These are phyloP conservation scores for Drosophila mimica DNA, from an alignment of 2,888 invertebrate species.

Conservation along the genomic window DNA sequence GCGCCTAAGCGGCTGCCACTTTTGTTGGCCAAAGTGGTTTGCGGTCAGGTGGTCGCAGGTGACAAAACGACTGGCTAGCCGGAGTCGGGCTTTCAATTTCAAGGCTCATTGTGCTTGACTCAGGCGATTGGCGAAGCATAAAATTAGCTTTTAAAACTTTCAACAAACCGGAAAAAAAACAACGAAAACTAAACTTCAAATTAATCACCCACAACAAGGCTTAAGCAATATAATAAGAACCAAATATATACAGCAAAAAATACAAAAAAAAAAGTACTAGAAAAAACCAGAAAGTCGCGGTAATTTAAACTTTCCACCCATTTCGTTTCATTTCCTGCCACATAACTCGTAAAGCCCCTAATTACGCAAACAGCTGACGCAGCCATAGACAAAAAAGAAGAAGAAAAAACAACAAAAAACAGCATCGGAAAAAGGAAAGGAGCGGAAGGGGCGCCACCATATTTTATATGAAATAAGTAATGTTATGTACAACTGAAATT, in stretches of 20 bases:
- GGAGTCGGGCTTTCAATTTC: conserved; percentile 53
- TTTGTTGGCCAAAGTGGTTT: conserved; percentile 44
- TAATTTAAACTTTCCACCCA: conserved; percentile 51
- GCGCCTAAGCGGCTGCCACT: conserved; percentile 55
- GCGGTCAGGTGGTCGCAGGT: conserved; percentile 27
- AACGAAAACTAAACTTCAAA: conserved; percentile 72
- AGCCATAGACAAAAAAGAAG: conserved; percentile 42
- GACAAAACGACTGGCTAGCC: background rate
- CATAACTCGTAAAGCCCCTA: conserved; percentile 73
- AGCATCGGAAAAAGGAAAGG: conserved; percentile 2
- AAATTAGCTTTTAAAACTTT: conserved; percentile 77
- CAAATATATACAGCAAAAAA: conserved; percentile 7
- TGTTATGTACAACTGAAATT: conserved; percentile 5
- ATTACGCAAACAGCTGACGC: conserved; percentile 76
- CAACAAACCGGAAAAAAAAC: conserved; percentile 43
- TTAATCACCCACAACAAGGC: conserved; percentile 74
- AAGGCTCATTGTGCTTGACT: conserved; percentile 71
- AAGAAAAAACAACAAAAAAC: conserved; percentile 32
- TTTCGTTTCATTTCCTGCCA: conserved; percentile 31
- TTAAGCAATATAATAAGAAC: conserved; percentile 25
- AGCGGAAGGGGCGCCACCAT: background rate
- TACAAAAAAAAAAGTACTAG: background rate
- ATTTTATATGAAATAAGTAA: conserved; percentile 11
- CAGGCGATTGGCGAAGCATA: conserved; percentile 66
- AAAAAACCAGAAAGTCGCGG: conserved; percentile 12